Evolutionary conservation across 2,797 vertebrate species (phyloP).

Genomic region (Phoeniculus purpureus): DNA sequence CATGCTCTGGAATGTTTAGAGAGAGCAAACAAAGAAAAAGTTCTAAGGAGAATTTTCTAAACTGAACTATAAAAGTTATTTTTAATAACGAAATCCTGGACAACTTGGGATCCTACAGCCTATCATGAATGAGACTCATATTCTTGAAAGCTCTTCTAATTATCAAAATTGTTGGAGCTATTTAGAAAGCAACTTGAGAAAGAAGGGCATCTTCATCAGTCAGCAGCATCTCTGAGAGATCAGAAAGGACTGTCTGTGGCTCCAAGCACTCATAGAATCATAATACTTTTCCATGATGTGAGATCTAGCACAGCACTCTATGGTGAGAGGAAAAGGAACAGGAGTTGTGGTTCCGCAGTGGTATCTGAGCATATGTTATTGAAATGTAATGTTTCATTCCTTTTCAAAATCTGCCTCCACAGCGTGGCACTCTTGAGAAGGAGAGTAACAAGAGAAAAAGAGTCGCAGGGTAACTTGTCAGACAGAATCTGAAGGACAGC

Average conservation of each 20-base stretch:
- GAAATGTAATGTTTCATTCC: not conserved
- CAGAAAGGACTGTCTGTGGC: not conserved
- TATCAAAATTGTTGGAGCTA: not conserved
- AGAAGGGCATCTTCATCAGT: not conserved
- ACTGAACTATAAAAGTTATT: not conserved
- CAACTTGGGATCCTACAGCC: not conserved
- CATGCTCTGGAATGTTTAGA: not conserved
- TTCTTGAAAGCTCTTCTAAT: not conserved
- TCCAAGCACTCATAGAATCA: not conserved
- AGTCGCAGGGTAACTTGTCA: not conserved
- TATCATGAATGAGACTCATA: not conserved
- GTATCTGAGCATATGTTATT: not conserved
- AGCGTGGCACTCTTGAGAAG: not conserved
- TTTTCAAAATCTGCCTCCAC: not conserved
- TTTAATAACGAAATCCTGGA: not conserved
- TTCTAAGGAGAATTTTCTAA: not conserved
- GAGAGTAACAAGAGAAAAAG: not conserved
- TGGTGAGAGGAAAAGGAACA: not conserved
- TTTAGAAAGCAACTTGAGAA: not conserved
- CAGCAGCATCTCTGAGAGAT: not conserved
- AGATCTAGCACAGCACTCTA: not conserved
- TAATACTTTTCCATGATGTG: not conserved
- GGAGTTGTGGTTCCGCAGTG: not conserved
- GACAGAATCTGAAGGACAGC: not conserved
- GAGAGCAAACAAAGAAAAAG: not conserved